Evolutionary conservation across 2,113 vertebrate genomes (phyloP), one percentile per base, ranked within the genome.

Genomic region (Grammomys dolichurus): DNA sequence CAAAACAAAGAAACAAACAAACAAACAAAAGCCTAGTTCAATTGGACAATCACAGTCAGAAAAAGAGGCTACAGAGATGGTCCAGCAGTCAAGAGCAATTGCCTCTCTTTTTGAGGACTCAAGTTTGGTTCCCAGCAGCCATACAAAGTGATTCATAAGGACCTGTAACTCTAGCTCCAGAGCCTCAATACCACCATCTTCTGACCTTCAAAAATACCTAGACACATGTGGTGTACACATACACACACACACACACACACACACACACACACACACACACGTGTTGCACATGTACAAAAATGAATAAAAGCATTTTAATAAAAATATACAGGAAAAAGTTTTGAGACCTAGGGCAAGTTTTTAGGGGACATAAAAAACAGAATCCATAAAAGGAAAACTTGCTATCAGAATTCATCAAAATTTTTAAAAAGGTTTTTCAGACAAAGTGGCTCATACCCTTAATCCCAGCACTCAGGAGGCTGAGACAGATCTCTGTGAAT

Each of bases 241-340:
- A 16, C 36, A 28, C 33, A 40, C 75, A 48, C 46, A 31, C 51
- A 24, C 33, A 31, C 43, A 17, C 73, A 46, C 43, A 28, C 22
- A 76, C 73, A 75, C 72, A 75, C 22, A 46, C 40, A 46, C 40
- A 26, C 10, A 26, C 10, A 36, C 9, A 13, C 78, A 81, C 2
- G 6, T 2, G 3, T 31, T 63, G 81, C 12, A 46, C 26, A 63
- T 65, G n/a, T 26, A 46, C 40, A 63, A 65, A 65, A 85, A 48
- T 43, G 31, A 85, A 65, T 48, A 3, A 31, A 33, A 43, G 26
- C 12, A 60, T 84, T 86, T 84, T 33, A 86, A 48, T 28, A 26
- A 80, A 92, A 95, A 87, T 7, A 87, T 81, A 54, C 43, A 94
- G 90, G 82, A 96, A 95, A 93, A 28, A 48, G 13, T 72, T 93